Percentiles rank a stretch among this genome's conserved stretches.
These are phyloP conservation scores for Phoebastria nigripes DNA, from an alignment of 2,797 vertebrate species.

Conservation along the genomic window DNA sequence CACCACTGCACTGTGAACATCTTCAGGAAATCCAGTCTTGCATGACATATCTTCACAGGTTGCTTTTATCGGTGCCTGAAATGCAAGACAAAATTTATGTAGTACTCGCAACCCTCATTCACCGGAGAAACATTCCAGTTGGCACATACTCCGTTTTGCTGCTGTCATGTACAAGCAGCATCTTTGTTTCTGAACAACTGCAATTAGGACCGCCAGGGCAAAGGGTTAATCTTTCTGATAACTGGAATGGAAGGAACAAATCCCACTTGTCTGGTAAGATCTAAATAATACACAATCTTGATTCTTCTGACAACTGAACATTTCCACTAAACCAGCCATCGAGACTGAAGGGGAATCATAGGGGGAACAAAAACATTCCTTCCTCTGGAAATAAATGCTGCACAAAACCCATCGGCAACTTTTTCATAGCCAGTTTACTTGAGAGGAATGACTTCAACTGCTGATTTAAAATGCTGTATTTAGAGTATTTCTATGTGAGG, in stretches of 20 bases:
- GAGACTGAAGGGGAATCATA: conserved; percentile 64
- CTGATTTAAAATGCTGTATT: background rate
- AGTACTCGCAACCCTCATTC: conserved; percentile 55
- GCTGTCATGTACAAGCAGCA: conserved; percentile 78
- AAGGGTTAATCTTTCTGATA: conserved; percentile 96
- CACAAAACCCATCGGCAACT: conserved; percentile 15
- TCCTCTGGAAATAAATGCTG: conserved; percentile 46
- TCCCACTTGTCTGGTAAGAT: conserved; percentile 84
- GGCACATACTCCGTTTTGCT: conserved; percentile 53
- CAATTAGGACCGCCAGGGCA: conserved; percentile 88
- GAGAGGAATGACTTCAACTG: background rate
- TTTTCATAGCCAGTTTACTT: conserved; percentile 11
- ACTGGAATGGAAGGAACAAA: conserved; percentile 86
- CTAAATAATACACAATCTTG: conserved; percentile 78
- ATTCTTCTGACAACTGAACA: conserved; percentile 79
- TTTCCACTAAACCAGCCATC: conserved; percentile 79
- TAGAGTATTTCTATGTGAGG: background rate
- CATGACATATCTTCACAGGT: conserved; percentile 84
- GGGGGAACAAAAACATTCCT: conserved; percentile 48
- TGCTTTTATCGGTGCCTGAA: conserved; percentile 87
- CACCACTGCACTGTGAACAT: conserved; percentile 85
- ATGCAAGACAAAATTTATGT: conserved; percentile 66
- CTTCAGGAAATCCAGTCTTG: conserved; percentile 94
- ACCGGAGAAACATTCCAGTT: conserved; percentile 64
- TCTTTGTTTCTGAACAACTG: conserved; percentile 85